Evolutionary conservation across 2,113 vertebrate species (phyloP).

Genomic region (human (Homo sapiens)): GRCh38 chr7:129024001-129024500

Average conservation of each 20-base stretch:
- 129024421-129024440: not conserved
- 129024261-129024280: not conserved
- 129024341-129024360: not conserved
- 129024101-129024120: not conserved
- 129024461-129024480: not conserved
- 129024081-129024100: not conserved
- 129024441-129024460: not conserved
- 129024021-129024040: not conserved
- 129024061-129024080: not conserved
- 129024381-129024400: not conserved
- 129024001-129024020: not conserved
- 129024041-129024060: not conserved
- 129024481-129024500: not conserved
- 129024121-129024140: not conserved
- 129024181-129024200: not conserved
- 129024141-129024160: not conserved
- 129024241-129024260: not conserved
- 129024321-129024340: not conserved
- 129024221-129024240: not conserved
- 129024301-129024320: not conserved
- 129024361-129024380: not conserved
- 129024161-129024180: not conserved
- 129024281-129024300: not conserved
- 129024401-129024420: not conserved
- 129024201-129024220: not conserved